Evolutionary conservation across 2,797 vertebrate species (phyloP).

Genomic region (Coilia nasus): DNA sequence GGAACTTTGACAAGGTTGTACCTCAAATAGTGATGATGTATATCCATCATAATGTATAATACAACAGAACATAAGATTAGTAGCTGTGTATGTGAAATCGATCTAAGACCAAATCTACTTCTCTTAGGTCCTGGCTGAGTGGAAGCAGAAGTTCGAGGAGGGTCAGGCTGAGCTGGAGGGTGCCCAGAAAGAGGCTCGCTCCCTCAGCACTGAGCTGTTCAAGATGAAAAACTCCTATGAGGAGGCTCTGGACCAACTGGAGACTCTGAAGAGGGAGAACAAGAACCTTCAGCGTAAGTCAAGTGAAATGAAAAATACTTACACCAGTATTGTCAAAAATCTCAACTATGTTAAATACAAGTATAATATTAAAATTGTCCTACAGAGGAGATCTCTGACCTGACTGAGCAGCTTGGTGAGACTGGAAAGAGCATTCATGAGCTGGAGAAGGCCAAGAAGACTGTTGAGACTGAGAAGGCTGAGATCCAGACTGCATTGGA

Average conservation of each 20-base stretch:
- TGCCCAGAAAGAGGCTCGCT: slow-evolving; percentile 81
- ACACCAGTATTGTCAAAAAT: too few relatives aligned
- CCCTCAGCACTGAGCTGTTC: slow-evolving; percentile 84
- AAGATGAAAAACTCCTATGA: slow-evolving; percentile 89
- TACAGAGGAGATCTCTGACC: slow-evolving; percentile 82
- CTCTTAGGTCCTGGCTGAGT: slow-evolving; percentile 74
- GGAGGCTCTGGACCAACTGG: slow-evolving; percentile 83
- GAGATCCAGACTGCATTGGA: slow-evolving; percentile 84
- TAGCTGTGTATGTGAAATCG: too few relatives aligned
- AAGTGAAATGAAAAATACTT: not conserved
- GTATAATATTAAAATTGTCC: not conserved
- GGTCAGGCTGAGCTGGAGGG: slow-evolving; percentile 83
- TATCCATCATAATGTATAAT: too few relatives aligned
- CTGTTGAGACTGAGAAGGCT: slow-evolving; percentile 81
- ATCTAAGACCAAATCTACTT: too few relatives aligned
- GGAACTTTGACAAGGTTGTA: slow-evolving; percentile 63
- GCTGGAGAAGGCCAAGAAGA: slow-evolving; percentile 84
- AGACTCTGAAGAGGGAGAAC: slow-evolving; percentile 82
- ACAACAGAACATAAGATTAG: too few relatives aligned
- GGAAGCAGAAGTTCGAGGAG: slow-evolving; percentile 87
- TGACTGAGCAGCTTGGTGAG: slow-evolving; percentile 85
- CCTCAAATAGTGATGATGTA: slow-evolving; percentile 39
- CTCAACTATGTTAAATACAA: too few relatives aligned
- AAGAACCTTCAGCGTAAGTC: slow-evolving; percentile 67
- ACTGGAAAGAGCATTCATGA: slow-evolving; percentile 83